Conservation (phyloP, 2,113 vertebrate species). For the Lagopus leucura region DNA sequence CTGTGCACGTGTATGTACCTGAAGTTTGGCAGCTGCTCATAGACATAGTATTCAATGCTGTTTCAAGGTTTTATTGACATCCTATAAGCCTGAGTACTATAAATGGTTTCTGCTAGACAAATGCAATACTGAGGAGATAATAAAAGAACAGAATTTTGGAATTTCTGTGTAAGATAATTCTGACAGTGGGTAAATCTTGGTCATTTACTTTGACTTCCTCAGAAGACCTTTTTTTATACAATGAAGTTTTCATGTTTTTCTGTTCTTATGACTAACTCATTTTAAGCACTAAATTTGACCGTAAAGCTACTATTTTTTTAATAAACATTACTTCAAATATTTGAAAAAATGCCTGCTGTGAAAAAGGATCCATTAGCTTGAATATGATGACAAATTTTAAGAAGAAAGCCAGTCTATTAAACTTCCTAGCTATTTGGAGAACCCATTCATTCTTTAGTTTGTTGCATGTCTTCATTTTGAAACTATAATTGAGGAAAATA, state of each 20-base stretch:
- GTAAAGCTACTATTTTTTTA: neutral
- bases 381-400: neutral
- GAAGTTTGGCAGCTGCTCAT: neutral
- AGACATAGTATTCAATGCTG: neutral
- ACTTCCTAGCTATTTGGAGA: neutral
- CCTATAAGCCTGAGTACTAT: neutral
- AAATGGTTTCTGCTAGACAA: neutral
- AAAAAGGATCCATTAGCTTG: neutral
- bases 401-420: neutral
- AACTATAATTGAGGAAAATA: neutral
- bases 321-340: neutral
- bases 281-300: neutral
- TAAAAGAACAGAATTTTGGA: neutral
- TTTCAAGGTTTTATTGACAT: neutral
- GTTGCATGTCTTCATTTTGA: neutral
- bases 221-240: neutral
- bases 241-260: neutral
- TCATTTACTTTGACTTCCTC: neutral
- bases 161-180: neutral
- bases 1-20: neutral
- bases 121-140: neutral
- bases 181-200: neutral
- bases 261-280: neutral
- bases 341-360: neutral
- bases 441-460: neutral